Evolutionary conservation across 2,797 vertebrate species (phyloP), one percentile per base, ranked within the genome.

Genomic region (Cossypha caffra): DNA sequence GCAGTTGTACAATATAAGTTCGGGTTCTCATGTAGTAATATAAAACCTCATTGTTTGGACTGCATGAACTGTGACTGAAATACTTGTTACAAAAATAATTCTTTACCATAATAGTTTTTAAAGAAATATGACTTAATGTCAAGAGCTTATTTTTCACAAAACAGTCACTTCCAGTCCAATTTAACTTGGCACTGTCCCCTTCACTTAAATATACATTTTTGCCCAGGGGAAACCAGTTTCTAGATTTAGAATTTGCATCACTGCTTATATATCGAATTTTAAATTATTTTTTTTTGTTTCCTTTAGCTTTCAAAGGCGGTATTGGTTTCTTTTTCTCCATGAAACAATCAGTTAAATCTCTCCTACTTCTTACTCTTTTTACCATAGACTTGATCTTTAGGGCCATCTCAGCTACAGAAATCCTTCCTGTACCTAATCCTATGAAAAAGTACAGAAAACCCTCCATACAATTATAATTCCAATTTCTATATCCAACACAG

Each of bases 81-180:
- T 45, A 51, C 33, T 72, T 84, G 47, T 38, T 86, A 82, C 25
- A 86, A 91, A 96, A 93, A 83, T 58, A 94, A 88, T 55, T 75
- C n/a, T 48, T 79, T 86, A 42, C 16, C 71, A 12, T 10, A 74
- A 20, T 37, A 62, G 40, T 33, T 86, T 94, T 83, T 45, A 52
- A 79, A 93, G 55, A 90, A 91, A 63, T 45, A 26, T 43, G 72
- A 74, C 54, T 91, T 75, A 26, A 71, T 29, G 38, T 80, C 0
- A 0, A 61, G 64, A 86, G 54, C 43, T 80, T 64, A 76, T 52
- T 92, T 87, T 73, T 73, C 71, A 82, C 52, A 64, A 87, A 90
- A 74, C 51, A 78, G 51, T 72, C 3, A 43, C 43, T 74, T 81
- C 66, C 58, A 92, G 51, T 69, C 66, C 64, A 89, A 74, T 80